These are phyloP conservation scores for Platynereis dumerilii DNA, from an alignment of 2,888 invertebrate species.

Conservation along the genomic window DNA sequence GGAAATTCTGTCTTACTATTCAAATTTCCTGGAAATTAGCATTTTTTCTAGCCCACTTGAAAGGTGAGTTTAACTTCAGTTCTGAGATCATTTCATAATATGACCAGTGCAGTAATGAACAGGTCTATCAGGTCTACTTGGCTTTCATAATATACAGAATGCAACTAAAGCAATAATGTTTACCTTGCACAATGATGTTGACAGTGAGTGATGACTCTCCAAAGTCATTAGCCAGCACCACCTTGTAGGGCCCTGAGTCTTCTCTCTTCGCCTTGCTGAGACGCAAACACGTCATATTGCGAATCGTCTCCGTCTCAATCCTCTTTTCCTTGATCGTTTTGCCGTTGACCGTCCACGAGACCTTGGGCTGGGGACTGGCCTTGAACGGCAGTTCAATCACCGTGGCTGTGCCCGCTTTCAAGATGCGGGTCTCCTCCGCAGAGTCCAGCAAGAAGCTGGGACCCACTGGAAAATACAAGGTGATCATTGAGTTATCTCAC, in stretches of 20 bases:
- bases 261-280: slow-evolving; percentile 35
- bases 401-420: slow-evolving; percentile 39
- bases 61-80: too few species aligned
- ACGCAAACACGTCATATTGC: slow-evolving; percentile 40
- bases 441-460: slow-evolving; percentile 35
- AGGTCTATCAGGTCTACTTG: too few species aligned
- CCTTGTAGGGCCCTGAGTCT: slow-evolving; percentile 41
- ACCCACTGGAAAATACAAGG: slow-evolving; percentile 27
- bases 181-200: slow-evolving; percentile 65
- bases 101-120: too few species aligned
- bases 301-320: slow-evolving; percentile 38
- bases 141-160: too few species aligned
- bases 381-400: slow-evolving; percentile 40
- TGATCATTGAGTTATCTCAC: neutral
- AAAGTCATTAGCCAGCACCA: slow-evolving; percentile 40
- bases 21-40: too few species aligned
- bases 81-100: too few species aligned
- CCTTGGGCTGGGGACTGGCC: slow-evolving; percentile 40
- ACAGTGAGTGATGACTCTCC: slow-evolving; percentile 38
- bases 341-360: slow-evolving; percentile 42
- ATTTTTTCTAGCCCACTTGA: too few species aligned
- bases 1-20: too few species aligned
- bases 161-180: too few species aligned
- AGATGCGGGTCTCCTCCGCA: slow-evolving; percentile 27
- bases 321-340: slow-evolving; percentile 21